Evolutionary conservation across 1,140 invertebrate genomes (phyloP).

Genomic region (Euura lappo): DNA sequence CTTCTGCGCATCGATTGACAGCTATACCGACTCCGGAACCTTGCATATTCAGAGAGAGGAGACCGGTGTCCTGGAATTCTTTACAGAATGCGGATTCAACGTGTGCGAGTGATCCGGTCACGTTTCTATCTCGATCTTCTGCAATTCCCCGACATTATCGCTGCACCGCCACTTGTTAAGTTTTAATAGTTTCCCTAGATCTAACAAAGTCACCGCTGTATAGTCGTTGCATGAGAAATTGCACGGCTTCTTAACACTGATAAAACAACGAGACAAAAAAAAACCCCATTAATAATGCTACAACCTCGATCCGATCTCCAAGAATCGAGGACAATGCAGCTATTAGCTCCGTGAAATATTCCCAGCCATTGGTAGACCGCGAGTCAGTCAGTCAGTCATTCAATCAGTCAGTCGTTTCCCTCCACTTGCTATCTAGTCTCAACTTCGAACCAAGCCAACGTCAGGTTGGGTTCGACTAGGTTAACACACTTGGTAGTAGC

Average conservation of each 20-base stretch:
- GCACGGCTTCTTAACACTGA: too few relatives aligned
- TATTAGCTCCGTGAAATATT: background rate
- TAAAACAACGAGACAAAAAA: too few relatives aligned
- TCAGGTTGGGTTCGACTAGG: conserved; percentile 1
- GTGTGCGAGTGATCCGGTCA: background rate
- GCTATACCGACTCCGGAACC: background rate
- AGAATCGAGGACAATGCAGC: background rate
- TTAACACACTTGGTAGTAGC: conserved; percentile 3
- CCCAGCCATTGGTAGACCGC: background rate
- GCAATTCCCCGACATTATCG: too few relatives aligned
- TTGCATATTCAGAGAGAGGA: background rate
- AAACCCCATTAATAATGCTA: too few relatives aligned
- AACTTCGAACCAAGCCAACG: background rate
- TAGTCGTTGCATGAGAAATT: too few relatives aligned
- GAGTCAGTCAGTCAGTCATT: background rate
- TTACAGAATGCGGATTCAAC: background rate
- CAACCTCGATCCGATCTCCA: background rate
- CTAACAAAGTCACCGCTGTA: too few relatives aligned
- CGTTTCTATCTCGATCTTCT: background rate
- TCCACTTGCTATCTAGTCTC: too few relatives aligned
- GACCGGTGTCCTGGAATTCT: background rate
- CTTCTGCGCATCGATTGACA: background rate
- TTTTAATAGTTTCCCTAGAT: too few relatives aligned
- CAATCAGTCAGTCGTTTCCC: background rate
- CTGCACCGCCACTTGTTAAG: background rate